Base-by-base conservation (phyloP, 1,140 invertebrate genomes). In the Brachionus rotundiformis region DNA sequence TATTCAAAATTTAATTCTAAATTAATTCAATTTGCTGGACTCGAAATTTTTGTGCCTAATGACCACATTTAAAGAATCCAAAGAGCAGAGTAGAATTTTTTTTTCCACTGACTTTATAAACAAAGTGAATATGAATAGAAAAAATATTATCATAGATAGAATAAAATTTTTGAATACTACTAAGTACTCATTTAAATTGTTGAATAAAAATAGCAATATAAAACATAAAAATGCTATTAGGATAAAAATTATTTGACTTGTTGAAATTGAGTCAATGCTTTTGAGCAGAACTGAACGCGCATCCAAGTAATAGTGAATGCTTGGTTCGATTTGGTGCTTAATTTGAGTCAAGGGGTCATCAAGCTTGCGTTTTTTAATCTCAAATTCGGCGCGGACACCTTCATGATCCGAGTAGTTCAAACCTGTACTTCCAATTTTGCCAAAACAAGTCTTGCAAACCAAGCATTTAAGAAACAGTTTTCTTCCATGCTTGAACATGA, bases 201-300 rank as follows among this genome's bases (percentile, higher is more conserved):
- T 79, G 23, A 79, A 63, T 31, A 79, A 79, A 59, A 79, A 79
- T 33, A 79, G 25, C 23, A 79, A n/a, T n/a, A 79, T 59, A 54
- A 79, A 79, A 54, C 47, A 19, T 19, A 79, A 54, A 27, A 79
- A 59, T 23, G 19, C 76, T 19, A 79, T 33, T 63, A 63, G 29
- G 16, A 31, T 11, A 59, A 36, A 79, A 41, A 31, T 63, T 23
- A 54, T 25, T 79, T 79, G 76, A 33, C 33, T 63, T 11, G 47
- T 36, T 33, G 47, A 33, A 36, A 79, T 63, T 36, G 29, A 36
- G 29, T 79, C 36, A 19, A 79, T 63, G n/a, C 76, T 54, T 10
- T 79, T 63, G 5, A 39, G 16, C 16, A 79, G 23, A 19, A 79
- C 76, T 5, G 76, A 41, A 10, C 36, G 13, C 6, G 59, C 47